These are phyloP conservation scores for Chelidonichthys spinosus DNA, from an alignment of 2,797 vertebrate genomes.

Conservation along the genomic window DNA sequence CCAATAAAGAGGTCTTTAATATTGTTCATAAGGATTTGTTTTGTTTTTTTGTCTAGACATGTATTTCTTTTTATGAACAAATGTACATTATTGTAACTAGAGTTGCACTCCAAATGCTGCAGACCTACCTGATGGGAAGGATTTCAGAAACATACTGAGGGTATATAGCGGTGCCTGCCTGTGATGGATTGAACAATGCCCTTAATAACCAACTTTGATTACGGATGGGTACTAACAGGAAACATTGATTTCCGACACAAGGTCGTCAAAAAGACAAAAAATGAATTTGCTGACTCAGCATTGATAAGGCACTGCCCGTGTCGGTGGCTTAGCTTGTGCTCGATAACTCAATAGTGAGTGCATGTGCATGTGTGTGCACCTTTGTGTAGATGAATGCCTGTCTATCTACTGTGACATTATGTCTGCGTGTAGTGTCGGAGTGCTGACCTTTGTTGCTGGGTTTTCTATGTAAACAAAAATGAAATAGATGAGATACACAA, in stretches of 20 bases:
- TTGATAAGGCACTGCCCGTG: not conserved
- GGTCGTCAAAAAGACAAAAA: constrained; percentile 9
- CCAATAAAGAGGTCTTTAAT: too few relatives aligned
- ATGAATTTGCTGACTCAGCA: constrained; percentile 21
- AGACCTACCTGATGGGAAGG: not conserved
- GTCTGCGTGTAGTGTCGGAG: not conserved
- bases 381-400: not conserved
- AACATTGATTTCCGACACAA: constrained; percentile 29
- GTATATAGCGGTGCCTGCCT: not conserved
- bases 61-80: too few relatives aligned
- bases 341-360: constrained; percentile 27
- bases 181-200: constrained; percentile 20
- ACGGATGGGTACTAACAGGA: constrained; percentile 21
- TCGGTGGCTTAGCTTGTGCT: constrained; percentile 14
- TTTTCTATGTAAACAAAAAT: not conserved
- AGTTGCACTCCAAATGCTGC: not conserved
- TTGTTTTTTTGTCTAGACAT: not conserved
- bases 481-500: not conserved
- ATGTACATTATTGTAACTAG: not conserved
- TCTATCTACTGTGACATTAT: not conserved
- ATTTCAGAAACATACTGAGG: not conserved
- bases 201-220: constrained; percentile 50
- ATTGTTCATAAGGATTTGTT: not conserved
- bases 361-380: not conserved
- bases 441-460: not conserved